Evolutionary conservation across 2,888 invertebrate species (phyloP), one percentile per base, ranked within the genome.

Genomic region (Amblyjoppa proteus): DNA sequence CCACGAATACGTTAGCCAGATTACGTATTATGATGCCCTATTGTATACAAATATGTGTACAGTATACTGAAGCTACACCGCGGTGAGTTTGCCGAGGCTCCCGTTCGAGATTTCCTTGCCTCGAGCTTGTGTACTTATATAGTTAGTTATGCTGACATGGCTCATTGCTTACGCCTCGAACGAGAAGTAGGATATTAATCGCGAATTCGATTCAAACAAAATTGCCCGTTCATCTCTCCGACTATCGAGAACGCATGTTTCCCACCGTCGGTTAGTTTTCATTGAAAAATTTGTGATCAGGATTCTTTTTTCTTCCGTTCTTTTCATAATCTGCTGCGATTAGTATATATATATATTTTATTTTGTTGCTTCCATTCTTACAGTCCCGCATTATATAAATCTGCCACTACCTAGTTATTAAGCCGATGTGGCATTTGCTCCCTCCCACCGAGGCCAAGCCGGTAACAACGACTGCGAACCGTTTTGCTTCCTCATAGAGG

Each of bases 21-120:
- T 93, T 93, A 91, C 90, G 91, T 91, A 92, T 92, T 92, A 92
- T 91, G 92, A 92, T 93, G 91, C 90, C 89, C 93, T 92, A 93
- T 93, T 93, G 93, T 93, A 93, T 93, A 93, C 93, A 93, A 93
- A 93, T 92, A 92, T 91, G 90, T 84, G 80, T 77, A 77, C 80
- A 41, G 38, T 45, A 75, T 70, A 77, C 77, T 58, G 51, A 70
- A 73, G 38, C 69, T 73, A 69, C 41, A 70, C 68, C 78, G 81
- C 58, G 76, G 28, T 69, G 70, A 69, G 68, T 76, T 80, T 69
- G 45, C 81, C 75, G 77, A 74, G 74, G 78, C 85, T 76, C 28
- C 75, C 51, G 71, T 58, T 70, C 74, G 41, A 78, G 28, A 82
- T 85, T 82, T 82, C 66, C 68, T 79, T 71, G 71, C 53, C 70